phyloP scores from a whole-genome alignment of 2,113 vertebrate species.

The Bathybates hornii region DNA sequence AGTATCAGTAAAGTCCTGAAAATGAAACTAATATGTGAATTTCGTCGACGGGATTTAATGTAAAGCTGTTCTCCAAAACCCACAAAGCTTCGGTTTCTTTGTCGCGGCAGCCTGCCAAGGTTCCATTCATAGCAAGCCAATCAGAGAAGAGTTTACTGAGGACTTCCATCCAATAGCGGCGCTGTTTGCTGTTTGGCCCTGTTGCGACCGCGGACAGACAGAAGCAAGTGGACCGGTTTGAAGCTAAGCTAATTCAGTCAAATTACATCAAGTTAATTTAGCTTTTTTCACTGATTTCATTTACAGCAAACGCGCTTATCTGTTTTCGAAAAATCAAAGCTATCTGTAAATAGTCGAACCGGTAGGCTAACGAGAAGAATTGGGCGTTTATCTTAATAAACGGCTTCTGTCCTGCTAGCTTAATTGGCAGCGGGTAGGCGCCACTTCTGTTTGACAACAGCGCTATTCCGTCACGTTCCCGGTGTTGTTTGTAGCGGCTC shows the following conservation, averaged over 20 bases:
- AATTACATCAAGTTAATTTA: not conserved
- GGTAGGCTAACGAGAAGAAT: slow-evolving; percentile 13
- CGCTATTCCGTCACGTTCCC: slow-evolving; percentile 33
- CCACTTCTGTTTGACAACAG: slow-evolving; percentile 65
- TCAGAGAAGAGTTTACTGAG: slow-evolving; percentile 12
- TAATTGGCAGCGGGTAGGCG: slow-evolving; percentile 40
- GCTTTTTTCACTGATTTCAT: not conserved
- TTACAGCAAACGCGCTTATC: not conserved
- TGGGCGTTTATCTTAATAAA: not conserved
- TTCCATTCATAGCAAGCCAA: slow-evolving; percentile 54
- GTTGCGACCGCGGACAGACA: slow-evolving; percentile 49
- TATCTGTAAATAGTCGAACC: not conserved
- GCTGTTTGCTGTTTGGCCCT: not conserved
- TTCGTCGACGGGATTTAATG: not conserved
- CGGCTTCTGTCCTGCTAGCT: slow-evolving; percentile 20
- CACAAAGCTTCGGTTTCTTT: slow-evolving; percentile 41
- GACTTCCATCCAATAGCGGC: slow-evolving; percentile 16
- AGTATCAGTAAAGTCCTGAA: accelerated
- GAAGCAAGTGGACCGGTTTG: slow-evolving; percentile 47
- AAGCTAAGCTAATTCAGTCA: slow-evolving; percentile 61
- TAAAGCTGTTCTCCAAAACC: not conserved
- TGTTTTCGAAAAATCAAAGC: slow-evolving; percentile 25
- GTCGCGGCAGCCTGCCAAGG: slow-evolving; percentile 17
- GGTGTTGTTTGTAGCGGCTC: slow-evolving; percentile 25
- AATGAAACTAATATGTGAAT: accelerated